phyloP scores from a whole-genome alignment of 92 coral and sea anemone genomes.

The Porites cylindrica region DNA sequence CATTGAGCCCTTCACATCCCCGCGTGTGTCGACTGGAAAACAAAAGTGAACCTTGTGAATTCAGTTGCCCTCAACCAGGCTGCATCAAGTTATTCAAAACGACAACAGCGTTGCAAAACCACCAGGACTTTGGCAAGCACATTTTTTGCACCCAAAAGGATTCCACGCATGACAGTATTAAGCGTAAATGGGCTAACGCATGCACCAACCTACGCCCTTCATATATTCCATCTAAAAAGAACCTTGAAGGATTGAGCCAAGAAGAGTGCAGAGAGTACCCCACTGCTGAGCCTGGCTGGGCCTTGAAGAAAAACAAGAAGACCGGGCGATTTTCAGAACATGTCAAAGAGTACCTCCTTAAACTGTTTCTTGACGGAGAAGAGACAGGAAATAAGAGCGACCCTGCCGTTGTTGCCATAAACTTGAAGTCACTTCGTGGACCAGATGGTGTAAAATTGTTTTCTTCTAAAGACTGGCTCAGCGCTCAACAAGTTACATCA shows the following conservation, averaged over 20 bases:
- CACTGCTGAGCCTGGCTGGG: not conserved
- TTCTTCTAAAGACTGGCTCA: slow-evolving; percentile 38
- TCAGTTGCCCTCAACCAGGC: slow-evolving; percentile 34
- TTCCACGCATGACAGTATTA: not conserved
- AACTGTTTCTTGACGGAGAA: slow-evolving; percentile 38
- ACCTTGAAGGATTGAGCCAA: not conserved
- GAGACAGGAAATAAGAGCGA: slow-evolving; percentile 26
- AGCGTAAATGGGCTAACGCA: too few species aligned
- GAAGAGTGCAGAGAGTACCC: not conserved
- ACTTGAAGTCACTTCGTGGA: slow-evolving; percentile 16
- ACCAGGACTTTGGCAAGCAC: too few species aligned
- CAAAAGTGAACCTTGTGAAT: not conserved
- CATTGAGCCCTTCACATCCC: slow-evolving; percentile 2
- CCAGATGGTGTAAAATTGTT: slow-evolving; percentile 27
- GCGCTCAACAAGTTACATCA: slow-evolving; percentile 25
- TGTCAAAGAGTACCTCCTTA: slow-evolving; percentile 19
- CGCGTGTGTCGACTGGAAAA: slow-evolving; percentile 16
- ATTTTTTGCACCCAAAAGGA: not conserved
- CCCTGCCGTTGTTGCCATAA: slow-evolving; percentile 20
- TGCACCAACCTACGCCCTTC: too few species aligned
- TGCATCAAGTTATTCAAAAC: slow-evolving; percentile 37
- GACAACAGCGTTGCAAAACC: slow-evolving; percentile 16
- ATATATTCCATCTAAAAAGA: too few species aligned
- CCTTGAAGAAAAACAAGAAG: not conserved
- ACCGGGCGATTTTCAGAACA: not conserved